A percentile compares a stretch with the other conserved stretches of the same genome.
Evolutionary conservation across 2,888 invertebrate species (phyloP).

Genomic region (Callosobruchus maculatus): DNA sequence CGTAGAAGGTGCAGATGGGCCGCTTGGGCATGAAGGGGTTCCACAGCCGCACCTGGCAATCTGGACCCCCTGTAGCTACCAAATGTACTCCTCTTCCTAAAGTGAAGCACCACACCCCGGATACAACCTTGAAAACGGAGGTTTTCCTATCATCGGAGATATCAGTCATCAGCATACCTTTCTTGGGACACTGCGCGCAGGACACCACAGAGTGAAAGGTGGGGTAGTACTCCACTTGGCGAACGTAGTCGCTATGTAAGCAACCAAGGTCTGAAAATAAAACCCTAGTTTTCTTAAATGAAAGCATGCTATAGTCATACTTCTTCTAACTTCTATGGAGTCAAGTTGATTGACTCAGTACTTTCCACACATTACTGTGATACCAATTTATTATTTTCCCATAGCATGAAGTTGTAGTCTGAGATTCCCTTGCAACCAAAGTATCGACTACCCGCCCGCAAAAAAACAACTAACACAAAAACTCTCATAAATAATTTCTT

Average conservation of each 20-base stretch:
- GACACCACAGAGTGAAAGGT: slow-evolving; percentile 67
- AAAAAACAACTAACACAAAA: too few species aligned
- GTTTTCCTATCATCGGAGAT: slow-evolving; percentile 17
- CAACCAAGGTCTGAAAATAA: not conserved
- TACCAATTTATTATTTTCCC: too few species aligned
- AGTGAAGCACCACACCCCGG: slow-evolving; percentile 61
- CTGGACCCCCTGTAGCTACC: slow-evolving; percentile 71
- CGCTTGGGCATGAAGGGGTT: slow-evolving; percentile 72
- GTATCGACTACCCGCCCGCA: too few species aligned
- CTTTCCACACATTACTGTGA: too few species aligned
- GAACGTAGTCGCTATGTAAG: slow-evolving; percentile 46
- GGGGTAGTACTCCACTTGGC: slow-evolving; percentile 65
- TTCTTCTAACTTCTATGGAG: too few species aligned
- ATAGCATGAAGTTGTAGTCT: too few species aligned
- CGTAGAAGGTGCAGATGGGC: slow-evolving; percentile 60
- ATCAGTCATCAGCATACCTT: slow-evolving; percentile 62
- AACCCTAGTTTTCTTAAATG: too few species aligned
- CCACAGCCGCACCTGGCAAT: slow-evolving; percentile 70
- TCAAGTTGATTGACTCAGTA: too few species aligned
- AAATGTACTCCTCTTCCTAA: slow-evolving; percentile 55
- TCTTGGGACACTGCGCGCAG: slow-evolving; percentile 44
- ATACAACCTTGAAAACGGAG: slow-evolving; percentile 50
- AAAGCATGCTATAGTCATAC: too few species aligned
- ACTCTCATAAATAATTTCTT: too few species aligned
- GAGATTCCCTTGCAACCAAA: too few species aligned